phyloP scores from a whole-genome alignment of 2,113 vertebrate genomes.

The Cryptotis parvus region DNA sequence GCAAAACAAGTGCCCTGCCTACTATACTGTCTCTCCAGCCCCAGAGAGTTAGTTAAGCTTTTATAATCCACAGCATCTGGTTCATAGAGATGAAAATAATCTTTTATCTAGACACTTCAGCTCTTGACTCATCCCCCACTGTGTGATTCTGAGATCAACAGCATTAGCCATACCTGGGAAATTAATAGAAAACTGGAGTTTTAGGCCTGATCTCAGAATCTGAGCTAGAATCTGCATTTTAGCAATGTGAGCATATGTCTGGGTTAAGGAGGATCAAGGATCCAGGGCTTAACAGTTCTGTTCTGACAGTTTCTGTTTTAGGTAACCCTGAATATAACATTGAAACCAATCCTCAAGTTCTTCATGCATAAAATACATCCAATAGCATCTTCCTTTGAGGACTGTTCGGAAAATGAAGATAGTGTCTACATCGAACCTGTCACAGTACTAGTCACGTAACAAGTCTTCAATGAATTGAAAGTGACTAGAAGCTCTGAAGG shows the following conservation, averaged over 20 bases:
- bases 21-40: no score
- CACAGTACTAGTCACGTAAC: not conserved
- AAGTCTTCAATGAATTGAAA: not conserved
- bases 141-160: not conserved
- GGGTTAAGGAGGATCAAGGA: not conserved
- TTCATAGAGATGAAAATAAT: not conserved
- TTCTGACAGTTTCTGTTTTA: not conserved
- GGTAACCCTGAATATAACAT: not conserved
- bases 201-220: not conserved
- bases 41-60: no score
- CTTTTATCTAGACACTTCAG: not conserved
- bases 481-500: not conserved
- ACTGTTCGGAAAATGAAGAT: not conserved
- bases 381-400: not conserved
- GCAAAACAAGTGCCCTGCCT: no score
- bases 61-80: not conserved
- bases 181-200: not conserved
- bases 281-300: not conserved
- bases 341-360: not conserved
- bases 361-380: not conserved
- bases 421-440: no score
- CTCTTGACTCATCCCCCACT: not conserved
- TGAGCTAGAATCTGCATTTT: not conserved
- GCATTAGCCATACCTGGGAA: not conserved
- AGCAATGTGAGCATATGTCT: not conserved